These are phyloP conservation scores for Leiothrix lutea DNA, from an alignment of 2,113 vertebrate species.

Conservation along the genomic window DNA sequence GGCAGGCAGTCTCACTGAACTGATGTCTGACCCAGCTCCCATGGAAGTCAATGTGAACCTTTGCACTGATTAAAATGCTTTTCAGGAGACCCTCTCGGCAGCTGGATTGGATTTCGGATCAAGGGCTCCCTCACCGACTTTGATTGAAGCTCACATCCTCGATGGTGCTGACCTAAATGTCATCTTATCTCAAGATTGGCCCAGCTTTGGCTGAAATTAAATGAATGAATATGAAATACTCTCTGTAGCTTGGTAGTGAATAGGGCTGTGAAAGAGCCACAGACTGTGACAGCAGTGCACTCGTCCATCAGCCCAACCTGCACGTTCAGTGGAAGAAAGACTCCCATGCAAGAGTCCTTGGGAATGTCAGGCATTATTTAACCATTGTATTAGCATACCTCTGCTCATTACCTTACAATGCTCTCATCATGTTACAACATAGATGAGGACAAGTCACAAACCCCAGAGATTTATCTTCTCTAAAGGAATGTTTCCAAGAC, in stretches of 20 bases:
- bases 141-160: not conserved
- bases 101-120: not conserved
- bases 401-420: not conserved
- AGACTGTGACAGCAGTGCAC: not conserved
- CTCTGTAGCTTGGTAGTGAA: not conserved
- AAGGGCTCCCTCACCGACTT: not conserved
- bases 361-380: not conserved
- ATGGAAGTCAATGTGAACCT: not conserved
- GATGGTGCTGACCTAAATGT: not conserved
- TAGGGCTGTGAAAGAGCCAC: not conserved
- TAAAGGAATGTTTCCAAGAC: constrained; percentile 22
- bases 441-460: not conserved
- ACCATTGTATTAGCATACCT: not conserved
- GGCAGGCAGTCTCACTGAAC: not conserved
- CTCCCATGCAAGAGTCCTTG: not conserved
- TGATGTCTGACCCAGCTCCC: constrained; percentile 22
- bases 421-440: not conserved
- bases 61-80: constrained; percentile 6
- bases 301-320: not conserved
- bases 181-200: not conserved
- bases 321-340: not conserved
- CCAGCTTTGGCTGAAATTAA: not conserved
- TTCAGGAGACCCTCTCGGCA: not conserved
- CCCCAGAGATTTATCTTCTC: not conserved
- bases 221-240: not conserved